Conservation (phyloP, 1,140 invertebrate genomes). For the Euura saliciscinereae region DNA sequence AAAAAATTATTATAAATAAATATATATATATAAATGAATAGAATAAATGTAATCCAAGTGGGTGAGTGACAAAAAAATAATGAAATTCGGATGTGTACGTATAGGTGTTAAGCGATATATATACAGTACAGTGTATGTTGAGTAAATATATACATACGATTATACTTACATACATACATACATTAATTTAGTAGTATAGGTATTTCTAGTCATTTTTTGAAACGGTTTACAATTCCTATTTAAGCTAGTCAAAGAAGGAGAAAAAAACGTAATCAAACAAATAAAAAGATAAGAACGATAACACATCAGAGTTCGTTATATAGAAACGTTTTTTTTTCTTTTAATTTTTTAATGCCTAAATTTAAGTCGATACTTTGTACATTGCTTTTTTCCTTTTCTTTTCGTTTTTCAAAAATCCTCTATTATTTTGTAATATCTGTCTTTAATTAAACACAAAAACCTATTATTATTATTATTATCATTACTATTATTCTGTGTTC, state of each 20-base stretch:
- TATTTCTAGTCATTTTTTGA: slow-evolving; percentile 46
- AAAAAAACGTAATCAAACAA: slow-evolving; percentile 30
- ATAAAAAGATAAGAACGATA: slow-evolving; percentile 11
- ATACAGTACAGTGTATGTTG: slow-evolving; percentile 29
- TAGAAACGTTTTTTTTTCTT: too few relatives aligned
- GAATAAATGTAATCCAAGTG: slow-evolving; percentile 1
- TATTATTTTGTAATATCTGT: slow-evolving; percentile 1
- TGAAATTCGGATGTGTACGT: not conserved
- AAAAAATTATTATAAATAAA: slow-evolving; percentile 14
- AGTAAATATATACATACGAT: slow-evolving; percentile 27
- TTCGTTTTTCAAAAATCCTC: not conserved
- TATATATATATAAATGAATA: slow-evolving; percentile 28
- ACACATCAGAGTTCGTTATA: too few relatives aligned
- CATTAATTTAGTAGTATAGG: slow-evolving; percentile 20
- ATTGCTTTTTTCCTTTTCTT: slow-evolving; percentile 17
- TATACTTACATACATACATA: slow-evolving; percentile 25
- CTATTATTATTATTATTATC: not conserved
- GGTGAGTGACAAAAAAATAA: slow-evolving; percentile 30
- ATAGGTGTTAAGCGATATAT: not conserved
- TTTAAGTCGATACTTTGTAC: not conserved
- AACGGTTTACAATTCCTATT: slow-evolving; percentile 39
- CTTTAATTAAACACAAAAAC: too few relatives aligned
- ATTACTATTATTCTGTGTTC: not conserved
- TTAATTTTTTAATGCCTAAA: too few relatives aligned
- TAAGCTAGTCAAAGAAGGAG: slow-evolving; percentile 41